Conservation (phyloP, 2,113 vertebrate genomes). For the Triplophysa tibetana region DNA sequence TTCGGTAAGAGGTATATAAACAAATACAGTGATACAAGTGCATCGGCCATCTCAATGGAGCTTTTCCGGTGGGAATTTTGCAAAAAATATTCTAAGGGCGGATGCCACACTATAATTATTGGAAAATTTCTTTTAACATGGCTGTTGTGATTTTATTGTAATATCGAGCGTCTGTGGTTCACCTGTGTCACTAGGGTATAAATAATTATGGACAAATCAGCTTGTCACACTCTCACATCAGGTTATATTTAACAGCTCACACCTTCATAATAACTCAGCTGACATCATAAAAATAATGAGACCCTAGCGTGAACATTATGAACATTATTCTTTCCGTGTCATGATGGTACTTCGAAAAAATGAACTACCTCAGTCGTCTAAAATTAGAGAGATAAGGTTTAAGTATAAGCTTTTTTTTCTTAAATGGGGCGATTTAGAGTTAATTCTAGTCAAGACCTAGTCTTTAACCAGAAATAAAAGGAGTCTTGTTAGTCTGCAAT, state of each 20-base stretch:
- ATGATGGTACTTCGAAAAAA: constrained; percentile 1
- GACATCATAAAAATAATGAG: constrained; percentile 11
- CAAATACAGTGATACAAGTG: constrained; percentile 32
- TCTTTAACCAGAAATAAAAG: neutral
- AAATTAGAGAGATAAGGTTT: neutral
- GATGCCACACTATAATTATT: constrained; percentile 8
- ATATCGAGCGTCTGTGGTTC: neutral
- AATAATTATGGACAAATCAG: neutral
- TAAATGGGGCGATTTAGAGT: neutral
- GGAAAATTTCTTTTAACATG: neutral
- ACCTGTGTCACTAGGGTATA: neutral
- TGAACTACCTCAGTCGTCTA: constrained; percentile 5
- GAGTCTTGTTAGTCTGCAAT: neutral
- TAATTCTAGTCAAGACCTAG: neutral
- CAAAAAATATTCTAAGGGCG: constrained; percentile 18
- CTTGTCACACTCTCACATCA: neutral
- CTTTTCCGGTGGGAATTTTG: constrained; percentile 29
- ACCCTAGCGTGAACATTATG: neutral
- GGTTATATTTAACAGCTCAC: neutral
- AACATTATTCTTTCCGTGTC: constrained; percentile 9
- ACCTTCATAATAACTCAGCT: neutral
- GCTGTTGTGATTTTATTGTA: neutral
- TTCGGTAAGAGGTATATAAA: constrained; percentile 37
- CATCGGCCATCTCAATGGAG: constrained; percentile 15
- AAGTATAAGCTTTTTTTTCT: neutral